Base-by-base conservation (phyloP, 2,797 vertebrate species). In the Carapus acus region DNA sequence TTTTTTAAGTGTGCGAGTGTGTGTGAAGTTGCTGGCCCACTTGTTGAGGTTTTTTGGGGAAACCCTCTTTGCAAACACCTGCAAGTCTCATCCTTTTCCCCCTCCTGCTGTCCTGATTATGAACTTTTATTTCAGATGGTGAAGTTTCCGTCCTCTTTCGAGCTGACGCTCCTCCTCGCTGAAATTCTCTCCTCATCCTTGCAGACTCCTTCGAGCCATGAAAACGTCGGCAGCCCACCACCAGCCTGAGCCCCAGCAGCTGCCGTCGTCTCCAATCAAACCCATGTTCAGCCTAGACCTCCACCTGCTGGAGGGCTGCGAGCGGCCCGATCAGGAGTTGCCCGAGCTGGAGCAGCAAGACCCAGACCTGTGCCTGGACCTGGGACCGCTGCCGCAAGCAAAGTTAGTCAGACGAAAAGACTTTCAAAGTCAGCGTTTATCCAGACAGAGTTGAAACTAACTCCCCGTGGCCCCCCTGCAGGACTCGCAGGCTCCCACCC, bases 231-330 rank as follows among this genome's bases (percentile, higher is more conserved):
- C 13, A 13, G 38, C 23, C 23, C 51, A 2, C n/a, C n/a, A n/a
- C 54, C 43, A 89, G 58, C 64, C n/a, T n/a, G n/a, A 83, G 0
- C 86, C 88, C 20, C 24, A 27, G 9, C 24, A n/a, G 24, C 73
- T 83, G 38, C 14, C 76, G 0, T 41, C 65, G 20, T 8, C 27
- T 3, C 86, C 88, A 34, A 58, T 84, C 7, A 78, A 90, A 50
- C 88, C 83, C 73, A 88, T 92, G 64, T 93, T 94, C 76, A 89
- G 89, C 65, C 80, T 90, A 74, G 90, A 92, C 71, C 80, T 91
- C 43, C 89, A 91, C 71, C 88, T 91, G 72, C 90, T 92, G 46
- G 89, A 90, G 86, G 90, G 71, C 85, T n/a, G n/a, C n/a, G 77
- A 1, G 72, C 86, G 4, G 87, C 84, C 0, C 22, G 92, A 93